These are phyloP conservation scores for Tychaedon coryphoeus DNA, from an alignment of 2,113 vertebrate species.

Conservation along the genomic window DNA sequence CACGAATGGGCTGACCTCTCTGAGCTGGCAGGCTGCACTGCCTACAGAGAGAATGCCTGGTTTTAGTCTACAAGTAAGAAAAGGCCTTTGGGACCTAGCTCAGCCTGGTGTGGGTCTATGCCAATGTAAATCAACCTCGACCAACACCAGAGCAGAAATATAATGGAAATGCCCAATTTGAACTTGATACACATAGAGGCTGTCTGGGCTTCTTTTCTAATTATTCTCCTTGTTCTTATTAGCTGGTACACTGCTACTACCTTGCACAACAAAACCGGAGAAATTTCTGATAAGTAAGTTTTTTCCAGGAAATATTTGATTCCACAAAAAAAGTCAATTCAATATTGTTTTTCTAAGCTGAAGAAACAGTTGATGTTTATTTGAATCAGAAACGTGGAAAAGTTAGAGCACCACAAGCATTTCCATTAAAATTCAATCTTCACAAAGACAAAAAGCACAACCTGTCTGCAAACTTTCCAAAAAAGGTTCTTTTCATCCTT, in stretches of 20 bases:
- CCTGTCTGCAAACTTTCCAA: neutral
- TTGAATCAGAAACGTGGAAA: neutral
- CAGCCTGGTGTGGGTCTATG: fast-evolving
- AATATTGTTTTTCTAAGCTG: neutral
- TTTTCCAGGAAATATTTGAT: neutral
- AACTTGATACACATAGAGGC: neutral
- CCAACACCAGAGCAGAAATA: neutral
- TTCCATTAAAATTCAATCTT: neutral
- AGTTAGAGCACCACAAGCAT: neutral
- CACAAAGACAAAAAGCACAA: neutral
- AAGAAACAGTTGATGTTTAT: neutral
- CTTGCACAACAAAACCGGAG: neutral
- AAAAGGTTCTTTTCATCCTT: neutral
- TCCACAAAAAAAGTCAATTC: neutral
- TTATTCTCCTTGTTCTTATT: neutral
- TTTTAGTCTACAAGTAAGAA: neutral
- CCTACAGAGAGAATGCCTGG: neutral
- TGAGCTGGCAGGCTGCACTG: neutral
- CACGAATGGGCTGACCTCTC: fast-evolving
- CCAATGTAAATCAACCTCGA: neutral
- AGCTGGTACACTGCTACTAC: neutral
- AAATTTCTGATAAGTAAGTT: neutral
- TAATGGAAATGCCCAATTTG: neutral
- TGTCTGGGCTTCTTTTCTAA: neutral
- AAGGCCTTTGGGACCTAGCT: neutral